Evolutionary conservation across 2,888 invertebrate species (phyloP).

Genomic region (Magallana nippona): DNA sequence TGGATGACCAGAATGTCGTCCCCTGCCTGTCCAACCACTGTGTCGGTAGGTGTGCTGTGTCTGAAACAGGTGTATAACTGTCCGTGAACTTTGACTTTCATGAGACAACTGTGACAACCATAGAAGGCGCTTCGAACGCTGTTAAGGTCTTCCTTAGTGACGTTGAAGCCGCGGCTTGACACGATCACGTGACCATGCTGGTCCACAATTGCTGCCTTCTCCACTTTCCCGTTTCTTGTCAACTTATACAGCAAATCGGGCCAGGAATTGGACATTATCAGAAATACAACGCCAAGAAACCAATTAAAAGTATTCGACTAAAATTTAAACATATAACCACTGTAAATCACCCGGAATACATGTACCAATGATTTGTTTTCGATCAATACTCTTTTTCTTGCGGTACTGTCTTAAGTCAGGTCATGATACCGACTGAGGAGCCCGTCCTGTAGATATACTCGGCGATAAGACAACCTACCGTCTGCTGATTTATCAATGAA

Average conservation of each 20-base stretch:
- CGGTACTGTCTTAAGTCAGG: not conserved
- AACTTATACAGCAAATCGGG: constrained; percentile 28
- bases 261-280: not conserved
- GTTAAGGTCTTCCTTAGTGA: constrained; percentile 21
- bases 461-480: not conserved
- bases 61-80: constrained; percentile 32
- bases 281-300: not conserved
- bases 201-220: constrained; percentile 35
- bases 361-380: not conserved
- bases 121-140: constrained; percentile 22
- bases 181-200: constrained; percentile 23
- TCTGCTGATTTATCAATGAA: constrained; percentile 15
- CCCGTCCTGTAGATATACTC: not conserved
- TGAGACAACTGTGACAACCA: constrained; percentile 8
- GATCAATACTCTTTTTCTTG: not conserved
- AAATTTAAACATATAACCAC: not conserved
- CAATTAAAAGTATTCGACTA: no score
- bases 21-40: constrained; percentile 28
- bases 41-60: constrained; percentile 14
- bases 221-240: constrained; percentile 38
- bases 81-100: constrained; percentile 26
- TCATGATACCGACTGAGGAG: not conserved
- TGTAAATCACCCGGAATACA: not conserved
- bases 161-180: constrained; percentile 28
- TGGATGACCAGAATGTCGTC: constrained; percentile 35